These are phyloP conservation scores for Spizella passerina DNA, from an alignment of 2,797 vertebrate genomes.

Conservation along the genomic window DNA sequence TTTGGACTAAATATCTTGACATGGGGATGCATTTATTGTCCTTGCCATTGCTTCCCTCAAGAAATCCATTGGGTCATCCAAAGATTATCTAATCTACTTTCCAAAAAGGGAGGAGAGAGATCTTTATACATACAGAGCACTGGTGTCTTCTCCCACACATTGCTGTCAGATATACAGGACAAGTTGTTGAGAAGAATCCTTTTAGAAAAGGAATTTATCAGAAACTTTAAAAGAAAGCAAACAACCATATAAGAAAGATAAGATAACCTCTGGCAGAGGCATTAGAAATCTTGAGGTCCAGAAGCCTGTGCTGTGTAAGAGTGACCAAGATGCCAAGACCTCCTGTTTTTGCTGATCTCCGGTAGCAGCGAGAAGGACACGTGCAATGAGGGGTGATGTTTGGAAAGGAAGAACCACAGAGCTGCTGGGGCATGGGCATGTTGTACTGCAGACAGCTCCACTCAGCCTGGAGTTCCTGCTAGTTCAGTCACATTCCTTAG, in stretches of 20 bases:
- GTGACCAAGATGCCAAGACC: not conserved
- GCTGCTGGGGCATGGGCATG: not conserved
- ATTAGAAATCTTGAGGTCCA: not conserved
- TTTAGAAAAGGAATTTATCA: not conserved
- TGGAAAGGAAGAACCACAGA: not conserved
- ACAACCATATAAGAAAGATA: not conserved
- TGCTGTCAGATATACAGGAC: not conserved
- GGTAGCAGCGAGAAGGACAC: not conserved
- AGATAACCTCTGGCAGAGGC: not conserved
- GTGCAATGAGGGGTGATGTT: not conserved
- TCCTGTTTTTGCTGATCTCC: not conserved
- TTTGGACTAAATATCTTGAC: slow-evolving; percentile 15
- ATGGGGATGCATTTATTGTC: slow-evolving; percentile 3
- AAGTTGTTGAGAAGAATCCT: not conserved
- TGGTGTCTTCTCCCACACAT: not conserved
- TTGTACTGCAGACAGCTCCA: not conserved
- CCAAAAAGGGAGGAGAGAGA: not conserved
- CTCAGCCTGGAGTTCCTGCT: not conserved
- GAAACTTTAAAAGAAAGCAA: not conserved
- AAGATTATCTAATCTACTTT: slow-evolving; percentile 22
- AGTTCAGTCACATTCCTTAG: not conserved
- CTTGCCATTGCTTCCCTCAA: slow-evolving; percentile 16
- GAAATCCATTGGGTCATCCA: slow-evolving; percentile 17
- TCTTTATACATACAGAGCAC: not conserved
- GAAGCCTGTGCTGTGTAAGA: not conserved